Evolutionary conservation across 1,140 invertebrate species (phyloP), one percentile per base, ranked within the genome.

Genomic region (Ditylenchus dipsaci): DNA sequence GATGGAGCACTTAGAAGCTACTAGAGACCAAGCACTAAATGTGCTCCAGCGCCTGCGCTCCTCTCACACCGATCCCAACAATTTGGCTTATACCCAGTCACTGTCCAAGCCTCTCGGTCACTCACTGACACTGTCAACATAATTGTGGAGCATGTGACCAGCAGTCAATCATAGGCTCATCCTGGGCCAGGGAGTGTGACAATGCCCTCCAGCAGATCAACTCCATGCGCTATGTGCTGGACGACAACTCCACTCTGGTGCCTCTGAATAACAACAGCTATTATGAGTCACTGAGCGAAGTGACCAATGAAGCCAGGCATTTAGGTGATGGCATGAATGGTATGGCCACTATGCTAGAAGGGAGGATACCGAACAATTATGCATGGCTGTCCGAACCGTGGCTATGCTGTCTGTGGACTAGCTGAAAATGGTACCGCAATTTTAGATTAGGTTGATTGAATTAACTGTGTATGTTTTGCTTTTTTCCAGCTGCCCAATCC

Each of bases 181-280:
- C 83, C 73, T 91, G 93, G 0, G 92, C 95, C 85, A 94, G 92
- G 82, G 95, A 97, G 80, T 97, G 93, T 84, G 93, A 95, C 80
- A 94, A 91, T 81, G 93, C 95, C 1, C 89, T 96, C n/a, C 87
- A 92, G 65, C 91, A 91, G 80, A 95, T 97, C 68, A 89, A 93
- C 82, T 89, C 84, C 47, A 89, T 91, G 84, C 87, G 88, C 19
- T 88, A 89, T 3, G 85, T 95, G 43, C 84, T 96, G 29, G 90
- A 93, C 21, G 69, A 59, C 69, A 89, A 92, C 84, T 91, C 93
- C 0, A 88, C 87, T 63, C 45, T 76, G 17, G 90, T 95, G 82
- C 91, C 93, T 0, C 87, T 96, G 64, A 93, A 88, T 79, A 91
- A 92, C 74, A 87, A 88, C 58, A 89, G 90, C 0, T 97, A 97